Percentiles rank a stretch among this genome's conserved stretches.
Conservation (phyloP, 2,888 invertebrate genomes). For the Caradrina clavipalpis region DNA sequence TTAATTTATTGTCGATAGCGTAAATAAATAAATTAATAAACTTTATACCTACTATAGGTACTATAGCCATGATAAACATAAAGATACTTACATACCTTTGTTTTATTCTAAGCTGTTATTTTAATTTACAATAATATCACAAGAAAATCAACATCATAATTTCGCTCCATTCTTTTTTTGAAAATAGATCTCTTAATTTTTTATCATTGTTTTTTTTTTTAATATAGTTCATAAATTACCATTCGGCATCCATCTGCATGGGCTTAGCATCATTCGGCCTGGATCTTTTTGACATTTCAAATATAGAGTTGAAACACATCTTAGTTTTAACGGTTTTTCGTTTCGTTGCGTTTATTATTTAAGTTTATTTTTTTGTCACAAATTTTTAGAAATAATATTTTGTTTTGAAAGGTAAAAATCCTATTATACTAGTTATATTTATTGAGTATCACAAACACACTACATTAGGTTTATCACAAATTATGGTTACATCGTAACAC, state of each 20-base stretch:
- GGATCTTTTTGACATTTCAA: neutral
- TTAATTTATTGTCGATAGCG: conserved; percentile 28
- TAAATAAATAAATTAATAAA: conserved; percentile 24
- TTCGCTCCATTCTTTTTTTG: conserved; percentile 12
- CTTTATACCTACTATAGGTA: conserved; percentile 35
- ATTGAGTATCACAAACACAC: too few species aligned
- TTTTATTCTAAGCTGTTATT: neutral
- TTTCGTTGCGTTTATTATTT: neutral
- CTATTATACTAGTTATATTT: neutral
- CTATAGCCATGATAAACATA: conserved; percentile 9
- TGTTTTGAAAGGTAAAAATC: neutral
- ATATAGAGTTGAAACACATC: conserved; percentile 11
- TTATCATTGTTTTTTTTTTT: neutral
- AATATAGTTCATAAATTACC: neutral
- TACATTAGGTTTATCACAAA: neutral
- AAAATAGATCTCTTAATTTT: neutral
- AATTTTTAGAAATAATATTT: neutral
- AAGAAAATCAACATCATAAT: neutral
- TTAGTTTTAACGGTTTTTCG: neutral
- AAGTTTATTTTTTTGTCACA: neutral
- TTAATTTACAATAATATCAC: neutral
- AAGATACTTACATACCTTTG: neutral
- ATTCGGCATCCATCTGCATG: neutral
- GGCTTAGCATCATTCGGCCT: neutral
- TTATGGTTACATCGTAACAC: conserved; percentile 3